Conservation (phyloP, 30 jellyfish, hydroid and myxozoan species). For the Aurelia aurita complex sp. Pacific region DNA sequence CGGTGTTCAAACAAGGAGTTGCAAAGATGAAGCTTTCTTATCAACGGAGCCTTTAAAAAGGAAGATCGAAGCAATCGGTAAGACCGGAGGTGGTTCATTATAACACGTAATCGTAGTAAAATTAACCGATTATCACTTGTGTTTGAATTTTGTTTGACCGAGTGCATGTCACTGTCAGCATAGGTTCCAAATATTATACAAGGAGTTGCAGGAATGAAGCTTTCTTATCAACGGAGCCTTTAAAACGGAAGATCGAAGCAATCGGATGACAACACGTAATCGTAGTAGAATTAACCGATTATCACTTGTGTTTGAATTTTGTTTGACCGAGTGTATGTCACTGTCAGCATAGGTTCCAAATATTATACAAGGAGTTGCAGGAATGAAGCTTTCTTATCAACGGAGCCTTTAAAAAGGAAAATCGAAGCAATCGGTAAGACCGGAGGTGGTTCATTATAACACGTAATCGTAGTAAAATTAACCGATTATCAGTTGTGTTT, state of each 20-base stretch:
- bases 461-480: too few species aligned
- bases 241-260: slow-evolving; percentile 72
- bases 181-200: too few species aligned
- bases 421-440: slow-evolving; percentile 74
- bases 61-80: slow-evolving; percentile 72
- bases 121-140: too few species aligned
- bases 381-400: slow-evolving; percentile 72
- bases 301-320: too few species aligned
- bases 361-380: slow-evolving; percentile 91
- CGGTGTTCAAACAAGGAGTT: slow-evolving; percentile 89
- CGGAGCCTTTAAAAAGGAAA: slow-evolving; percentile 68
- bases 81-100: not conserved
- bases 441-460: not conserved
- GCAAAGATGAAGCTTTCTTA: slow-evolving; percentile 85
- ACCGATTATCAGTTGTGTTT: too few species aligned
- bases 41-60: slow-evolving; percentile 66
- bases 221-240: slow-evolving; percentile 59
- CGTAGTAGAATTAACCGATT: too few species aligned
- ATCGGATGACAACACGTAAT: slow-evolving; percentile 13
- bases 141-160: too few species aligned
- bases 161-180: too few species aligned
- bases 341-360: too few species aligned
- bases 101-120: too few species aligned
- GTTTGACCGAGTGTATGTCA: too few species aligned
- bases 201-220: slow-evolving; percentile 90